A percentile compares a stretch with the other conserved stretches of the same genome.
Evolutionary conservation across 2,797 vertebrate genomes (phyloP).

Genomic region (Pachyuromys duprasi): DNA sequence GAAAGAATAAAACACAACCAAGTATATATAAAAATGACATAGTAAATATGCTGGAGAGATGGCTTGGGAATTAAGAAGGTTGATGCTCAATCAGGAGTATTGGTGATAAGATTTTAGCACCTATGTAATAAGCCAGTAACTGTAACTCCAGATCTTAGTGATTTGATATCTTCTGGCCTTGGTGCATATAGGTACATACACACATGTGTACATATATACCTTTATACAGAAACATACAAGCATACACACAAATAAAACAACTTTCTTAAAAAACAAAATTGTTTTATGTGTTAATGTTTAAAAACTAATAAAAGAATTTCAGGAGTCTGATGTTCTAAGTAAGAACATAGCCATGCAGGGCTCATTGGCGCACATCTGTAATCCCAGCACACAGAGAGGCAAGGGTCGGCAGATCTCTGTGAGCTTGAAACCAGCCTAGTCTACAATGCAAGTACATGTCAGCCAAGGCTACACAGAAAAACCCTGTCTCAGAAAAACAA

Average conservation of each 20-base stretch:
- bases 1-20: background rate
- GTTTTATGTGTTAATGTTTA: background rate
- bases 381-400: too few species aligned
- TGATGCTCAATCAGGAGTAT: background rate
- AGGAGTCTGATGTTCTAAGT: background rate
- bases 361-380: too few species aligned
- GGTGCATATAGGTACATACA: background rate
- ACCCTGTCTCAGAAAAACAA: too few species aligned
- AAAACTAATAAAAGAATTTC: constrained; percentile 20
- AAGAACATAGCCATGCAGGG: background rate
- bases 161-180: background rate
- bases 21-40: background rate
- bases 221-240: background rate
- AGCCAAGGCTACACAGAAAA: too few species aligned
- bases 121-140: background rate
- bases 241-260: background rate
- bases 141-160: background rate
- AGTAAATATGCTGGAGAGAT: background rate
- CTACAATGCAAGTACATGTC: too few species aligned
- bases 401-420: too few species aligned
- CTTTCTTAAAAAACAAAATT: background rate
- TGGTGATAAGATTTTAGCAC: background rate
- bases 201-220: background rate
- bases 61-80: background rate
- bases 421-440: too few species aligned